phyloP scores from a whole-genome alignment of 2,113 vertebrate species.

The Barnardius zonarius region DNA sequence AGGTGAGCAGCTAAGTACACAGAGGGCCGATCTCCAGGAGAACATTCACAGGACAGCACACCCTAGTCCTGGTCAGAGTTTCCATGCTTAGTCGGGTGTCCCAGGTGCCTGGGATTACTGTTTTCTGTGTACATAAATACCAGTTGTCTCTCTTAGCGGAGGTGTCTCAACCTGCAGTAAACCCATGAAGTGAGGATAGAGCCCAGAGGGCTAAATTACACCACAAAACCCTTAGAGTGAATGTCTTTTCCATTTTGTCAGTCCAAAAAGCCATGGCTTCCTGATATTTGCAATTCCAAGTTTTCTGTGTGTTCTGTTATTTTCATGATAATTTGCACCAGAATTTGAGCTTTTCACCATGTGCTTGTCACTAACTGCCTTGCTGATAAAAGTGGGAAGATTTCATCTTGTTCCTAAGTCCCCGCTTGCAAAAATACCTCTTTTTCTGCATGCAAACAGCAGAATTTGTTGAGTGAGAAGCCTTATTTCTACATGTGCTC shows the following conservation, averaged over 20 bases:
- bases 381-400: constrained; percentile 58
- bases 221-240: not conserved
- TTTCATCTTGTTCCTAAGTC: constrained; percentile 60
- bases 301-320: constrained; percentile 21
- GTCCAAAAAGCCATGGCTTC: not conserved
- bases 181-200: not conserved
- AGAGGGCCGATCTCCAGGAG: constrained; percentile 27
- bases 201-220: not conserved
- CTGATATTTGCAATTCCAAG: not conserved
- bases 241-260: not conserved
- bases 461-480: constrained; percentile 66
- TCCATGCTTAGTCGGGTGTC: not conserved
- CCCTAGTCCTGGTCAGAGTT: not conserved
- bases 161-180: not conserved
- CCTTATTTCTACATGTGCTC: constrained; percentile 60
- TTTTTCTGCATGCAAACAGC: constrained; percentile 58
- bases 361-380: constrained; percentile 56
- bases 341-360: constrained; percentile 54
- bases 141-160: not conserved
- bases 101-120: not conserved
- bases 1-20: constrained; percentile 35
- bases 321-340: constrained; percentile 45
- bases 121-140: not conserved
- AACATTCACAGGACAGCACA: not conserved
- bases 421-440: constrained; percentile 64